Evolutionary conservation across 1,140 invertebrate species (phyloP).

Genomic region (Brachionus rubens): DNA sequence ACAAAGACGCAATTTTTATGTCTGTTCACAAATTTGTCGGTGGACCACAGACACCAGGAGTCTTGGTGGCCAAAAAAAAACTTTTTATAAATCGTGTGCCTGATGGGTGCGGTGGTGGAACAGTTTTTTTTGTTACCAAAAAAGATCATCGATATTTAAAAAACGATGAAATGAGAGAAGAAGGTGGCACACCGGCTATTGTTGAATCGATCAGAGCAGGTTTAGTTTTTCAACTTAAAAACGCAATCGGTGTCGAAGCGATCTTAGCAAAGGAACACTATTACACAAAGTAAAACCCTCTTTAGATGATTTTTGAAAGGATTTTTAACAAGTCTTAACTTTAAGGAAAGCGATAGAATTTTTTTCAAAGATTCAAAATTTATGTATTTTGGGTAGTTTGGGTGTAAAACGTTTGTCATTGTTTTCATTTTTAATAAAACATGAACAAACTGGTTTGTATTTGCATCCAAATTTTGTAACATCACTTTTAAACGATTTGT

Average conservation of each 20-base stretch:
- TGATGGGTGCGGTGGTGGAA: conserved; percentile 51
- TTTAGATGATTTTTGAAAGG: background rate
- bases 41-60: conserved; percentile 75
- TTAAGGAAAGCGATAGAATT: background rate
- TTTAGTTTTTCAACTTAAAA: conserved; percentile 78
- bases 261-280: background rate
- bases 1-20: conserved; percentile 85
- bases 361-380: conserved; percentile 8
- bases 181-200: conserved; percentile 51
- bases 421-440: conserved; percentile 45
- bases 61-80: conserved; percentile 51
- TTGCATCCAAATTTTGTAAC: conserved; percentile 86
- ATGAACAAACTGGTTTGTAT: conserved; percentile 62
- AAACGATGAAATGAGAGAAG: conserved; percentile 50
- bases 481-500: conserved; percentile 81
- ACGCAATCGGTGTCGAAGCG: conserved; percentile 66
- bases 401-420: background rate
- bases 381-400: background rate
- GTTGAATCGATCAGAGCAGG: conserved; percentile 72
- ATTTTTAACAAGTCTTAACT: background rate
- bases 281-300: conserved; percentile 11
- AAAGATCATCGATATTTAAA: conserved; percentile 47
- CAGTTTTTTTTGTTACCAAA: conserved; percentile 50
- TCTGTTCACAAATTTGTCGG: conserved; percentile 86
- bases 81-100: conserved; percentile 51